These are phyloP conservation scores for Dioctria linearis DNA, from an alignment of 2,888 invertebrate species.

Conservation along the genomic window DNA sequence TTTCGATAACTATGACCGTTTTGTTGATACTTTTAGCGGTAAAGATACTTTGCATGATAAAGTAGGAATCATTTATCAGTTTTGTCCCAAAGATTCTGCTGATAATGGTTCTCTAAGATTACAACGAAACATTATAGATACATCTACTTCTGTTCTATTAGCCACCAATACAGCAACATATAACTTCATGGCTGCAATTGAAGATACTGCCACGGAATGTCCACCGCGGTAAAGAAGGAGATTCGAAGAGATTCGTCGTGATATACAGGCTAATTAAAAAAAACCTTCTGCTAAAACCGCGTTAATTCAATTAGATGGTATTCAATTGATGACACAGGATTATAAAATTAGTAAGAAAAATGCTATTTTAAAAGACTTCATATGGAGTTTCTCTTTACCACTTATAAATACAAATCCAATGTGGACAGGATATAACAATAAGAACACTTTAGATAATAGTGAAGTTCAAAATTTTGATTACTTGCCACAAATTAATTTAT, in stretches of 20 bases:
- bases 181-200: too few species aligned
- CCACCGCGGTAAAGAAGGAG: slow-evolving; percentile 6
- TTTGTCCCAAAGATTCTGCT: slow-evolving; percentile 2
- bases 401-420: slow-evolving; percentile 59
- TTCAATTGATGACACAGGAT: too few species aligned
- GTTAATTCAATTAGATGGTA: too few species aligned
- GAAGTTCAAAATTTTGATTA: slow-evolving; percentile 63
- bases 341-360: neutral
- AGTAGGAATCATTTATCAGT: slow-evolving; percentile 64
- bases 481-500: slow-evolving; percentile 64
- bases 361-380: neutral
- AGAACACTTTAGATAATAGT: slow-evolving; percentile 60
- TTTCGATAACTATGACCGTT: slow-evolving; percentile 63
- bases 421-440: slow-evolving; percentile 64
- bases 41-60: slow-evolving; percentile 66
- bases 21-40: slow-evolving; percentile 63
- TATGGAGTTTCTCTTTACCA: neutral
- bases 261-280: neutral
- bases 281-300: neutral
- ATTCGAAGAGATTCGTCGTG: slow-evolving; percentile 26
- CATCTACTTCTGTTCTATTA: neutral
- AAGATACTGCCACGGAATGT: too few species aligned
- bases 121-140: slow-evolving; percentile 2
- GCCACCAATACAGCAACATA: neutral
- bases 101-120: neutral